A percentile compares a stretch with the other conserved stretches of the same genome.
Conservation (phyloP, 2,888 invertebrate genomes). For the Lycaena phlaeas region DNA sequence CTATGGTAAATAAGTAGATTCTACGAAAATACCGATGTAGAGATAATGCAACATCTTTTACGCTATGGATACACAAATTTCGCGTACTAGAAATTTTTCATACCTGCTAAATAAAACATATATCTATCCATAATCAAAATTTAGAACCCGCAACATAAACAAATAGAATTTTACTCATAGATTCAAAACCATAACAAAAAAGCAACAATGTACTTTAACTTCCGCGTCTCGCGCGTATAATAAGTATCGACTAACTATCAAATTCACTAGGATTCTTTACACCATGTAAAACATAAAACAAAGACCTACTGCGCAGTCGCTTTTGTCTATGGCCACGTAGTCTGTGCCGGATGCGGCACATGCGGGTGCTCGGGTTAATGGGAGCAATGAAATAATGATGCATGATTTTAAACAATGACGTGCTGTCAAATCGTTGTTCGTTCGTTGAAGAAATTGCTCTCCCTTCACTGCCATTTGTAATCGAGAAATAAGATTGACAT, state of each 20-base stretch:
- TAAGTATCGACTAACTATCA: background rate
- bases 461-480: conserved; percentile 24
- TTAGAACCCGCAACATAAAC: too few species aligned
- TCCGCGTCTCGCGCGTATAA: background rate
- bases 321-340: conserved; percentile 60
- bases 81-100: too few species aligned
- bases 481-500: conserved; percentile 11
- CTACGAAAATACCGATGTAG: too few species aligned
- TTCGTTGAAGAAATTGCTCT: conserved; percentile 21
- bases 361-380: conserved; percentile 49
- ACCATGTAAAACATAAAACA: conserved; percentile 31
- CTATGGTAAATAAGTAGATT: too few species aligned
- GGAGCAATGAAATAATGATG: conserved; percentile 60
- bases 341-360: conserved; percentile 52
- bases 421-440: conserved; percentile 35
- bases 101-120: too few species aligned
- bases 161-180: too few species aligned
- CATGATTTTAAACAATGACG: conserved; percentile 46
- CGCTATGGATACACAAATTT: too few species aligned
- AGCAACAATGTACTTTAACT: too few species aligned
- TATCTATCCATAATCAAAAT: too few species aligned
- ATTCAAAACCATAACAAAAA: too few species aligned
- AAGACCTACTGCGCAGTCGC: conserved; percentile 34
- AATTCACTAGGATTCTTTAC: background rate
- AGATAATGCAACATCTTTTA: too few species aligned